These are phyloP conservation scores for Meloidogyne floridensis DNA, from an alignment of 1,140 invertebrate genomes.

Conservation along the genomic window DNA sequence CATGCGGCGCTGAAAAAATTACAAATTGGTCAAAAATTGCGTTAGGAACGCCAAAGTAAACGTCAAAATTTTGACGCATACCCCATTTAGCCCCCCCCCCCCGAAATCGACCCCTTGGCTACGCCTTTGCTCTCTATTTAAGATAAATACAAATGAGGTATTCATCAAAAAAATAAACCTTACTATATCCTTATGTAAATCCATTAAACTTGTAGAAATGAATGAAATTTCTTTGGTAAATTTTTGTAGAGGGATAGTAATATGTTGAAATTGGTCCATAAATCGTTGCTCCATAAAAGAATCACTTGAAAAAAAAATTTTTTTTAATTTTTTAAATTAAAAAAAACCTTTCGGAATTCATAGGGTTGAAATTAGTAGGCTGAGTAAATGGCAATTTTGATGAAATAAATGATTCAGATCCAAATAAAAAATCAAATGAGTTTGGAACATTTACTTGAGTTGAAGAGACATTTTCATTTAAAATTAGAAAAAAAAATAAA, in stretches of 20 bases:
- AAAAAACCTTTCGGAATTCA: not conserved
- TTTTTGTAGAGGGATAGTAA: constrained; percentile 56
- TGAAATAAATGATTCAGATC: constrained; percentile 26
- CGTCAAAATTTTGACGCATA: too few relatives aligned
- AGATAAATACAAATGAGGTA: too few relatives aligned
- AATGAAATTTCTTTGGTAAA: constrained; percentile 46
- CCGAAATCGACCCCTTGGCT: too few relatives aligned
- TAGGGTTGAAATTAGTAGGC: not conserved
- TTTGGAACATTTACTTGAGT: not conserved
- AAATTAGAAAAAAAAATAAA: not conserved
- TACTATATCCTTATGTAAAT: constrained; percentile 60
- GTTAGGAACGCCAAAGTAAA: too few relatives aligned
- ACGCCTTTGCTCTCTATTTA: too few relatives aligned
- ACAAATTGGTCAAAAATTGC: too few relatives aligned
- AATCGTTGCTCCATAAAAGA: constrained; percentile 30
- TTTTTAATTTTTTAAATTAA: not conserved
- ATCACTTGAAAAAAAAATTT: constrained; percentile 19
- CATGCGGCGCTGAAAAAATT: too few relatives aligned
- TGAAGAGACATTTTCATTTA: not conserved
- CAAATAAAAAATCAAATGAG: constrained; percentile 14
- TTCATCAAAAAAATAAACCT: too few relatives aligned
- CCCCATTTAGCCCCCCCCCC: too few relatives aligned
- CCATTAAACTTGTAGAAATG: constrained; percentile 54
- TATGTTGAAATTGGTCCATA: constrained; percentile 48
- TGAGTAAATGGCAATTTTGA: not conserved